phyloP scores from a whole-genome alignment of 2,113 vertebrate species.

The Serinus canaria region DNA sequence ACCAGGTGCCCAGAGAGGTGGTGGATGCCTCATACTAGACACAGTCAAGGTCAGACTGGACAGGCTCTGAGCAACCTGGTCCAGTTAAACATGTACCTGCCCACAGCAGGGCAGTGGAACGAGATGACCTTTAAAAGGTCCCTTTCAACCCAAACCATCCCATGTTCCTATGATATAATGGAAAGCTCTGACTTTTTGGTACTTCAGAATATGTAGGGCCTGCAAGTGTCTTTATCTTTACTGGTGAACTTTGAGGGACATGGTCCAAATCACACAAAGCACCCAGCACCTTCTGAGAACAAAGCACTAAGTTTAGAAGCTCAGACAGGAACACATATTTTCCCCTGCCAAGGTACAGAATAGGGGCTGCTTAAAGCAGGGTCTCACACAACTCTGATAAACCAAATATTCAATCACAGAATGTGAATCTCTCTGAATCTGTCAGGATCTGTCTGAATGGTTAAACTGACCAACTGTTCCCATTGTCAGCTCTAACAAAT shows the following conservation, averaged over 20 bases:
- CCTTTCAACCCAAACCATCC: background rate
- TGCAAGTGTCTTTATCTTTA: background rate
- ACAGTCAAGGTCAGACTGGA: background rate
- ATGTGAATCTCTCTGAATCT: background rate
- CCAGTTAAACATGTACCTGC: background rate
- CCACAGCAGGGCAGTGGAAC: background rate
- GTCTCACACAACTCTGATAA: background rate
- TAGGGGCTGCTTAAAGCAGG: background rate
- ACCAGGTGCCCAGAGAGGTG: background rate
- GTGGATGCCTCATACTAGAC: background rate
- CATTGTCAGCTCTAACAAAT: conserved; percentile 61
- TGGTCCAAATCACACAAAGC: background rate
- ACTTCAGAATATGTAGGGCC: background rate
- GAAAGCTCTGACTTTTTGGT: background rate
- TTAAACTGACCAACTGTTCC: conserved; percentile 25
- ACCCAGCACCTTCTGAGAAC: background rate
- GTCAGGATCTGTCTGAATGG: conserved; percentile 34
- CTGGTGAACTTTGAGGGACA: background rate
- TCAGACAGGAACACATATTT: background rate
- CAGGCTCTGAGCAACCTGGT: background rate
- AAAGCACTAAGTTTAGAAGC: background rate
- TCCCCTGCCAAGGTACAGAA: background rate
- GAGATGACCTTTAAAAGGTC: background rate
- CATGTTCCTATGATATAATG: background rate
- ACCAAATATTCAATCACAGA: conserved; percentile 11